A percentile compares a stretch with the other conserved stretches of the same genome.
Evolutionary conservation across 2,888 invertebrate genomes (phyloP).

Genomic region (Thereva unica): DNA sequence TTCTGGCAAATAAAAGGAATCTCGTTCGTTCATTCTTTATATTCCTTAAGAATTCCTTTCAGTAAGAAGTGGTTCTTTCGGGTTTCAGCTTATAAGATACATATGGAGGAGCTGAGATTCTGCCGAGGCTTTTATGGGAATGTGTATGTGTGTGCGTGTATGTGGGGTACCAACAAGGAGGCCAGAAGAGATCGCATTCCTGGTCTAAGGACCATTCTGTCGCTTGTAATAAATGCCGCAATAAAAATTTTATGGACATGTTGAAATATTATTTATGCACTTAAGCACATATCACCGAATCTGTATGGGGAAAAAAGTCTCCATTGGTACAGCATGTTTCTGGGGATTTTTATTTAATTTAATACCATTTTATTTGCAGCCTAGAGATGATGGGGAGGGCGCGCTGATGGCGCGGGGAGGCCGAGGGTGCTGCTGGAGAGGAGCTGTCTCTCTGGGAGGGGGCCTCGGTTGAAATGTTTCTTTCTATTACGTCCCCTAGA

Average conservation of each 20-base stretch:
- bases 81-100: too few relatives aligned
- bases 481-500: too few relatives aligned
- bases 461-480: too few relatives aligned
- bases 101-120: too few relatives aligned
- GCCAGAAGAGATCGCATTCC: too few relatives aligned
- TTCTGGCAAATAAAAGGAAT: background rate
- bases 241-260: constrained; percentile 19
- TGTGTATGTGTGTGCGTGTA: too few relatives aligned
- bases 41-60: background rate
- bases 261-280: constrained; percentile 19
- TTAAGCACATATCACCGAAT: constrained; percentile 2
- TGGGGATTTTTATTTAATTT: constrained; percentile 11
- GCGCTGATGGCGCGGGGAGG: too few relatives aligned
- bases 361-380: constrained; percentile 1
- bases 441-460: too few relatives aligned
- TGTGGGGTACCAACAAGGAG: too few relatives aligned
- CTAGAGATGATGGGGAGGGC: too few relatives aligned
- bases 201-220: background rate
- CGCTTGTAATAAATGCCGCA: constrained; percentile 16
- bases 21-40: background rate
- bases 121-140: too few relatives aligned
- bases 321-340: background rate
- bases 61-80: background rate
- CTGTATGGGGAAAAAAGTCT: background rate
- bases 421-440: too few relatives aligned